Percentiles rank a stretch among this genome's conserved stretches.
phyloP scores from a whole-genome alignment of 1,140 invertebrate species.

The Asbolus verrucosus region DNA sequence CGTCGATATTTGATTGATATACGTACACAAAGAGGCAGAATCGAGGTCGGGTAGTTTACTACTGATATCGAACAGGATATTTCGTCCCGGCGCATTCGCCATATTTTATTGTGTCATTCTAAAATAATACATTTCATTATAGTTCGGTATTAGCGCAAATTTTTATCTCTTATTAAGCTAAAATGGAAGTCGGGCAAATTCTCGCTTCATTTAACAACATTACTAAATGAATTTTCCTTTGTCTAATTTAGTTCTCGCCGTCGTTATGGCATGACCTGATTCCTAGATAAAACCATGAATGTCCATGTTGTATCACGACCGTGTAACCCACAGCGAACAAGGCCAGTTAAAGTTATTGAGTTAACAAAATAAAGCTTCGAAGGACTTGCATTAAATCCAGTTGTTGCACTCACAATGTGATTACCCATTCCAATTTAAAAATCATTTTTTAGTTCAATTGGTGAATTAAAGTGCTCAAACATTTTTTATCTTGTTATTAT shows the following conservation, averaged over 20 bases:
- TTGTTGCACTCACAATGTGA: too few relatives aligned
- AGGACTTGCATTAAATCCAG: slow-evolving; percentile 3
- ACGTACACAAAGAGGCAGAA: slow-evolving; percentile 35
- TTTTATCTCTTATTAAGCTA: background rate
- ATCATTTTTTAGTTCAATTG: too few relatives aligned
- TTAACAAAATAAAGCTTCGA: slow-evolving; percentile 14
- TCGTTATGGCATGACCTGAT: slow-evolving; percentile 41
- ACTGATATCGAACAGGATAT: background rate
- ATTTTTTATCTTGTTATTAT: too few relatives aligned
- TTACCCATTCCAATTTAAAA: too few relatives aligned
- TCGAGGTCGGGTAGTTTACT: slow-evolving; percentile 28
- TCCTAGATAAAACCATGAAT: slow-evolving; percentile 38
- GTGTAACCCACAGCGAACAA: background rate
- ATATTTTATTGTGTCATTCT: too few relatives aligned
- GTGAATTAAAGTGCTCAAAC: too few relatives aligned
- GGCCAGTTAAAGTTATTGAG: background rate
- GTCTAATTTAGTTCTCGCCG: slow-evolving; percentile 35
- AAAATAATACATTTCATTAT: slow-evolving; percentile 17
- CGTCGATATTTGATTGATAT: slow-evolving; percentile 45
- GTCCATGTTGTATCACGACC: background rate
- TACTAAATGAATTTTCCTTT: slow-evolving; percentile 28
- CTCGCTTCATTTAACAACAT: slow-evolving; percentile 31
- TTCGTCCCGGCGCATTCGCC: slow-evolving; percentile 29
- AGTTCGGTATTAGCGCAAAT: background rate
- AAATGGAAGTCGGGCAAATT: slow-evolving; percentile 23